phyloP scores from a whole-genome alignment of 2,113 vertebrate genomes.

The Syngnathus scovelli region DNA sequence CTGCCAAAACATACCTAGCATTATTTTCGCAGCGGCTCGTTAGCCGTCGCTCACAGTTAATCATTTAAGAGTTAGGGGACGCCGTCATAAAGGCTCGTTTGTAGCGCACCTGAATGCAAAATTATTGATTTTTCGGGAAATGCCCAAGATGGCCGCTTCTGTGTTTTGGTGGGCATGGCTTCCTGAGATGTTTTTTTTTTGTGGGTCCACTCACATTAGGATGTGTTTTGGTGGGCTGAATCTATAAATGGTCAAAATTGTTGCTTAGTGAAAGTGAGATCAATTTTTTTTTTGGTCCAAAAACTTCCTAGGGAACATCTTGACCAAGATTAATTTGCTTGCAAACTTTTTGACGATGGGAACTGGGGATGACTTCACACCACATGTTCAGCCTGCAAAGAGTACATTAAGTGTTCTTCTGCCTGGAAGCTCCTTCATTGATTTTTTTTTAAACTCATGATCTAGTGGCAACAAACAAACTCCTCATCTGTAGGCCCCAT shows the following conservation, averaged over 20 bases:
- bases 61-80: neutral
- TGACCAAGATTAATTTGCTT: too few relatives aligned
- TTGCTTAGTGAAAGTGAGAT: too few relatives aligned
- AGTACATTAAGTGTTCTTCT: neutral
- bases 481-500: neutral
- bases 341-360: too few relatives aligned
- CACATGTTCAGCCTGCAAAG: neutral
- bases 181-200: too few relatives aligned
- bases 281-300: too few relatives aligned
- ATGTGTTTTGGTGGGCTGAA: too few relatives aligned
- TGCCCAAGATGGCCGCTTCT: too few relatives aligned
- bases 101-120: neutral
- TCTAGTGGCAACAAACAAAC: constrained; percentile 35
- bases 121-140: neutral
- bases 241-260: too few relatives aligned
- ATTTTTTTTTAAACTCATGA: neutral
- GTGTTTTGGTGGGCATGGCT: too few relatives aligned
- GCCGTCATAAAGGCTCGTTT: neutral
- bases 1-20: neutral
- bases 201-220: too few relatives aligned
- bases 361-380: too few relatives aligned
- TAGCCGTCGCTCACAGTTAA: neutral
- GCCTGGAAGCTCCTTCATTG: neutral
- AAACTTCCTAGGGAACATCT: too few relatives aligned
- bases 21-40: neutral